Conservation (phyloP, 2,797 vertebrate genomes). For the Sebastes baramenuke region DNA sequence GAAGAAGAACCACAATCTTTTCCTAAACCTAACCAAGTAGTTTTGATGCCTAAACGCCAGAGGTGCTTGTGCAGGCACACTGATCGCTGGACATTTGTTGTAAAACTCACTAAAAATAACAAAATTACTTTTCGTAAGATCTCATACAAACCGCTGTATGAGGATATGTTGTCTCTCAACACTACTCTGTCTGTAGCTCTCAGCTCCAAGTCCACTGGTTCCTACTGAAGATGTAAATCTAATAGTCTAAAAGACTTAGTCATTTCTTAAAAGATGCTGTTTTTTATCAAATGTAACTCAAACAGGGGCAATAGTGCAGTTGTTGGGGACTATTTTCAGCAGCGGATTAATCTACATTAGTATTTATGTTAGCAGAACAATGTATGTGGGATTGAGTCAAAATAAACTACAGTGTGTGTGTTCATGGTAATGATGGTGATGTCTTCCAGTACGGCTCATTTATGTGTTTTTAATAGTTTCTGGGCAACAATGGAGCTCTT, state of each 20-base stretch:
- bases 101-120: too few species aligned
- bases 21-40: too few species aligned
- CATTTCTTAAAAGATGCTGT: not conserved
- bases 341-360: not conserved
- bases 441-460: not conserved
- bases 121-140: too few species aligned
- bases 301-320: not conserved
- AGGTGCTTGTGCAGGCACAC: too few species aligned
- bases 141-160: too few species aligned
- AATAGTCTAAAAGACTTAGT: not conserved
- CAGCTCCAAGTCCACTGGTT: not conserved
- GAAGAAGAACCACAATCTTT: not conserved
- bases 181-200: not conserved
- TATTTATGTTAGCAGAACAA: not conserved
- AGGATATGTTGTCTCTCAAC: not conserved
- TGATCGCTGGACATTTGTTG: too few species aligned
- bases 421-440: not conserved
- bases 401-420: not conserved
- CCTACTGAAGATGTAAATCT: not conserved
- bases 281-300: not conserved
- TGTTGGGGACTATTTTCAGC: not conserved
- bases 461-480: not conserved
- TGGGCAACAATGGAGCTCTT: not conserved
- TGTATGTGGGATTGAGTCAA: not conserved
- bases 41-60: too few species aligned